Evolutionary conservation across 2,113 vertebrate species (phyloP).

Genomic region (Psittacula cyanocephala): DNA sequence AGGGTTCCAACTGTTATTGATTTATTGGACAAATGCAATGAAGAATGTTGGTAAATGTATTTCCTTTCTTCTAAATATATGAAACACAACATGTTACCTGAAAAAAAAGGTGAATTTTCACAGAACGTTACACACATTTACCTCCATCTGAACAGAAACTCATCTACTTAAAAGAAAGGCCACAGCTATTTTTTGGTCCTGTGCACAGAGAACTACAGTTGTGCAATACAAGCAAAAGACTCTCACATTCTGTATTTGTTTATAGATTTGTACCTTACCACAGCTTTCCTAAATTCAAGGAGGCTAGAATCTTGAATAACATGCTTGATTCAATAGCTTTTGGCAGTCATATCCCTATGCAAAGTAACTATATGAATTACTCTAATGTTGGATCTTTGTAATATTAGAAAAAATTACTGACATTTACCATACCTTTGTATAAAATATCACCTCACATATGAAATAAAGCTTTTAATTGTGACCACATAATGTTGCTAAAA

Average conservation of each 20-base stretch:
- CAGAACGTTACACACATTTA: not conserved
- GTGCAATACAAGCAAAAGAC: not conserved
- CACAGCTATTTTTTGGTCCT: not conserved
- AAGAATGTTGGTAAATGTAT: not conserved
- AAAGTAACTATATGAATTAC: not conserved
- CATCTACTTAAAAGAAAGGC: not conserved
- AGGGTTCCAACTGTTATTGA: not conserved
- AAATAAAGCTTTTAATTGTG: not conserved
- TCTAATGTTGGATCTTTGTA: not conserved
- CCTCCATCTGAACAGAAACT: not conserved
- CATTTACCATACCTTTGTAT: not conserved
- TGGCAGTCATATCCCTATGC: not conserved
- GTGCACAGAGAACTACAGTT: not conserved
- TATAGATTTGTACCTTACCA: not conserved
- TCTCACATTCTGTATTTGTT: not conserved
- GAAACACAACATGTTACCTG: not conserved
- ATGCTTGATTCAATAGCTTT: not conserved
- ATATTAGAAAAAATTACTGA: not conserved
- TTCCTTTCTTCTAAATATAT: not conserved
- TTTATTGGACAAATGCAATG: not conserved
- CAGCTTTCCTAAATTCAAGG: not conserved
- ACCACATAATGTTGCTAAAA: not conserved
- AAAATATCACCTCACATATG: not conserved
- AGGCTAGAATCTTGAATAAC: not conserved
- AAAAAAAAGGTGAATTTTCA: not conserved